These are phyloP conservation scores for Saccostrea echinata DNA, from an alignment of 1,140 invertebrate genomes.

Conservation along the genomic window DNA sequence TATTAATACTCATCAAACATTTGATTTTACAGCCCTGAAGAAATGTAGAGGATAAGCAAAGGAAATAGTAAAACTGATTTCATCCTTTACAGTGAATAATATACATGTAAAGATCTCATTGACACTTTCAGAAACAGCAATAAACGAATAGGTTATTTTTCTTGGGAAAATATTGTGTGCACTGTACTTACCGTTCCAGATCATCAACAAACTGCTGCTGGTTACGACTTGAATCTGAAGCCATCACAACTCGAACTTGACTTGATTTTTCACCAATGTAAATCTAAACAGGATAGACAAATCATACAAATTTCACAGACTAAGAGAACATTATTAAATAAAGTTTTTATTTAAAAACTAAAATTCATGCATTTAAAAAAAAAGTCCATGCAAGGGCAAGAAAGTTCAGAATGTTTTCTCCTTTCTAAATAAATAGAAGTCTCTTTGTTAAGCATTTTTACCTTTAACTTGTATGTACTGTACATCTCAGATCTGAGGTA, in stretches of 20 bases:
- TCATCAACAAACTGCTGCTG: slow-evolving; percentile 30
- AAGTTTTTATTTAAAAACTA: no score
- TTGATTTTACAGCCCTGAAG: no score
- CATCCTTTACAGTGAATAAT: no score
- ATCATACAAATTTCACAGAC: not conserved
- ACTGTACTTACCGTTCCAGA: not conserved
- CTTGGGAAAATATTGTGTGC: not conserved
- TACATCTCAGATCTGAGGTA: slow-evolving; percentile 27
- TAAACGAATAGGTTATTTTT: no score
- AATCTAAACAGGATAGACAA: not conserved
- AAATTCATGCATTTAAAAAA: no score
- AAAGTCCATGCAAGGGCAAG: no score
- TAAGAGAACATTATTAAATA: not conserved
- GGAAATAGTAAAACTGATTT: no score
- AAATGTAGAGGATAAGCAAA: no score
- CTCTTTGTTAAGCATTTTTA: not conserved
- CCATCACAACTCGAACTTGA: slow-evolving; percentile 38
- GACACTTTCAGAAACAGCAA: no score
- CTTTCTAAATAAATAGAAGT: not conserved
- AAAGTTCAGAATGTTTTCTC: no score
- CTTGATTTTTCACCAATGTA: slow-evolving; percentile 25
- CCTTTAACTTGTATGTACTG: slow-evolving; percentile 37
- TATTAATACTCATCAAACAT: no score
- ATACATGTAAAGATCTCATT: no score
- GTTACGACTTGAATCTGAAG: not conserved